Evolutionary conservation across 1,140 invertebrate species (phyloP).

Genomic region (Oreohelix idahoensis): DNA sequence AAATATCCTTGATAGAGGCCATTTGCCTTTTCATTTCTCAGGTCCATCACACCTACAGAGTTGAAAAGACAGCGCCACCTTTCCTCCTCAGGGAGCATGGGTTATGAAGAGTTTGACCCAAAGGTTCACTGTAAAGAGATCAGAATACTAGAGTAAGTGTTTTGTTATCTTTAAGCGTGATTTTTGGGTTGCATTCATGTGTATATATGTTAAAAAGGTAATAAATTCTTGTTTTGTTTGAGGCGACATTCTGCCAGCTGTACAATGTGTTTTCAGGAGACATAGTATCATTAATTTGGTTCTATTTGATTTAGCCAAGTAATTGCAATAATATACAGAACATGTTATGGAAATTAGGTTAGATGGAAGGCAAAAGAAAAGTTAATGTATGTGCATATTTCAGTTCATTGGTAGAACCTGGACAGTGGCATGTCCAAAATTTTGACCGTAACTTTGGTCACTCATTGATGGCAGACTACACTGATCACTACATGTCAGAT

Average conservation of each 20-base stretch:
- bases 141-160: constrained; percentile 62
- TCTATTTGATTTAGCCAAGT: no score
- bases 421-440: constrained; percentile 53
- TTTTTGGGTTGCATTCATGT: neutral
- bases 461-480: constrained; percentile 79
- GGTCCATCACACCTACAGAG: constrained; percentile 69
- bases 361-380: no score
- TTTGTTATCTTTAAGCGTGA: neutral
- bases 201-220: neutral
- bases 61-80: constrained; percentile 63
- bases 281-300: no score
- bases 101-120: constrained; percentile 64
- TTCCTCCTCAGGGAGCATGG: constrained; percentile 63
- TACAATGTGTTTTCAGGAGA: no score
- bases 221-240: no score
- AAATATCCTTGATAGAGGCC: no score
- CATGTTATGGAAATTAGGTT: no score
- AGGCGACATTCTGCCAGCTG: no score
- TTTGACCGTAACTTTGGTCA: constrained; percentile 72
- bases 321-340: no score
- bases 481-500: constrained; percentile 84
- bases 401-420: constrained; percentile 40
- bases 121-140: constrained; percentile 63
- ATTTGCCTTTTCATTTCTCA: no score
- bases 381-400: no score